Evolutionary conservation across 2,113 vertebrate genomes (phyloP).

Genomic region (Promerops cafer): DNA sequence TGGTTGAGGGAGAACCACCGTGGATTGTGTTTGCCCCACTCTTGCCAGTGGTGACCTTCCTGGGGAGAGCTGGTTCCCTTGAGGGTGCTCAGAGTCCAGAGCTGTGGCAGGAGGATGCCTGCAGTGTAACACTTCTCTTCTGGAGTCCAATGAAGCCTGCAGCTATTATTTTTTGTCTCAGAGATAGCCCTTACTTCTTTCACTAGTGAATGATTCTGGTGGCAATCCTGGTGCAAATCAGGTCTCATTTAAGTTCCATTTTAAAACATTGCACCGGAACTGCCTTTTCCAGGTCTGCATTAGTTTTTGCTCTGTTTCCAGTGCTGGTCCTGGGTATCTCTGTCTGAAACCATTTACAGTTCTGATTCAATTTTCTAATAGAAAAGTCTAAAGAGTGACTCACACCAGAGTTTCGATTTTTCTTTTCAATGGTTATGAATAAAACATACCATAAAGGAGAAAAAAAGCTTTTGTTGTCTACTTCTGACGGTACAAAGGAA

Average conservation of each 20-base stretch:
- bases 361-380: slow-evolving; percentile 35
- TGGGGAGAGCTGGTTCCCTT: not conserved
- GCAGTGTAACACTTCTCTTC: not conserved
- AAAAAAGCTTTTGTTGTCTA: slow-evolving; percentile 37
- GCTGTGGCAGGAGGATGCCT: not conserved
- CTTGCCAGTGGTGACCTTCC: not conserved
- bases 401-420: slow-evolving; percentile 33
- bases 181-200: not conserved
- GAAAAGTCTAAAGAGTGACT: slow-evolving; percentile 12
- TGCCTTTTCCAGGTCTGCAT: not conserved
- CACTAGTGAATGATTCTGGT: not conserved
- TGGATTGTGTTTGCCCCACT: not conserved
- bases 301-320: not conserved
- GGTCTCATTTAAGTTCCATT: not conserved
- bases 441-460: slow-evolving; percentile 15
- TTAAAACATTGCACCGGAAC: not conserved
- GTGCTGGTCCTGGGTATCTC: not conserved
- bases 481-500: slow-evolving; percentile 49
- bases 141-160: not conserved
- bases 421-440: slow-evolving; percentile 54
- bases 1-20: not conserved
- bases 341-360: slow-evolving; percentile 11
- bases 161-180: not conserved
- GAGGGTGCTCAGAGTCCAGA: not conserved
- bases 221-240: not conserved